phyloP scores from a whole-genome alignment of 2,888 invertebrate genomes.

The Tipula helvola region DNA sequence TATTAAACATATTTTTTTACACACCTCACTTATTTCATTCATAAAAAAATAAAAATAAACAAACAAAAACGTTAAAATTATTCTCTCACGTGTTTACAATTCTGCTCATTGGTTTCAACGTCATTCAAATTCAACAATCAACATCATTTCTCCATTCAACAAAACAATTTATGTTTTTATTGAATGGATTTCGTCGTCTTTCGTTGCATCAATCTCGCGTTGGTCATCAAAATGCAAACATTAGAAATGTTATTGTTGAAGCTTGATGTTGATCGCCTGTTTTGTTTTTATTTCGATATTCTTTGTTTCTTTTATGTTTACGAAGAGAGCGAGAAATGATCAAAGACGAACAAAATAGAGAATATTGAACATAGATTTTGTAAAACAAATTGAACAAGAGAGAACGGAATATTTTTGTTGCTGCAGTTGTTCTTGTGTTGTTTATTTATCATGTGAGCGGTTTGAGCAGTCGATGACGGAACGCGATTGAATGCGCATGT shows the following conservation, averaged over 20 bases:
- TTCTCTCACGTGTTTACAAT: neutral
- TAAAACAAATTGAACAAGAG: neutral
- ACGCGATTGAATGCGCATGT: neutral
- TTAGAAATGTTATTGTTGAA: neutral
- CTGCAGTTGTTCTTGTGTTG: neutral
- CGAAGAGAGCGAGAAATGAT: neutral
- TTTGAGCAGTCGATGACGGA: neutral
- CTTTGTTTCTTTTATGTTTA: neutral
- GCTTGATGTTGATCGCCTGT: neutral
- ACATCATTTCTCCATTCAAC: neutral
- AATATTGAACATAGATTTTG: no score
- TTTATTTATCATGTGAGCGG: neutral
- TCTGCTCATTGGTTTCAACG: neutral
- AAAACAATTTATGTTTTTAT: neutral
- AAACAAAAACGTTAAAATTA: neutral
- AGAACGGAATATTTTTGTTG: neutral
- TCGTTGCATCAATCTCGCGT: neutral
- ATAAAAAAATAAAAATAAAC: neutral
- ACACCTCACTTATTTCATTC: neutral
- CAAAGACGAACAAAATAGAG: neutral
- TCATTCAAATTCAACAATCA: no score
- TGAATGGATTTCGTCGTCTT: neutral
- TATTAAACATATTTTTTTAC: neutral
- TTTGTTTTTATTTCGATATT: neutral
- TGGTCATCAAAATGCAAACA: neutral